These are phyloP conservation scores for Siniperca scherzeri DNA, from an alignment of 2,797 vertebrate genomes.

Conservation along the genomic window DNA sequence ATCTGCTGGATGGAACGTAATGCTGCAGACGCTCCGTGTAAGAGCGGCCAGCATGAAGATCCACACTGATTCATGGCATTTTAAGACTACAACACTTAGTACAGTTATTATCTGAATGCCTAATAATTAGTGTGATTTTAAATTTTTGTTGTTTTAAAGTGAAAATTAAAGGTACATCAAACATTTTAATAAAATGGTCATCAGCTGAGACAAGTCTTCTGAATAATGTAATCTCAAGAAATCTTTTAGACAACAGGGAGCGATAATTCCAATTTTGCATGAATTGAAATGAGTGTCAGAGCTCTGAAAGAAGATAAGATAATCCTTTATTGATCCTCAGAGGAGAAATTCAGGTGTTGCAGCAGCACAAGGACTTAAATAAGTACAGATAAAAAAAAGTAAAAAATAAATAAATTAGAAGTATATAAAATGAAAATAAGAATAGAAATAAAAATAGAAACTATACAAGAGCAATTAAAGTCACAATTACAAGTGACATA, in stretches of 20 bases:
- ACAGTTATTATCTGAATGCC: neutral
- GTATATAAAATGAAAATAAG: too few species aligned
- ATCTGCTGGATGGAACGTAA: conserved; percentile 31
- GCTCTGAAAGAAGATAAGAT: neutral
- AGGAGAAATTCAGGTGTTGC: neutral
- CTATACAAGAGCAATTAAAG: too few species aligned
- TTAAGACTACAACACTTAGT: neutral
- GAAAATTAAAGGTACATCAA: neutral
- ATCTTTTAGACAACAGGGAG: neutral
- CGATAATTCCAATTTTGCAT: neutral
- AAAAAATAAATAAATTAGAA: neutral
- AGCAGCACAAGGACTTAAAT: neutral
- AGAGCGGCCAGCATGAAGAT: neutral
- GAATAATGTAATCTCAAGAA: neutral
- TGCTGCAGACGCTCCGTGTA: neutral
- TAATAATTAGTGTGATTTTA: conserved; percentile 2
- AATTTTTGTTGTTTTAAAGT: neutral
- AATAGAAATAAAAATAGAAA: too few species aligned
- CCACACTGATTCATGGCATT: neutral
- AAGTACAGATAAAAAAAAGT: too few species aligned
- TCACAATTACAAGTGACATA: too few species aligned
- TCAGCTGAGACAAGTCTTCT: neutral
- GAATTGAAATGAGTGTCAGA: neutral
- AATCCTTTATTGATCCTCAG: neutral
- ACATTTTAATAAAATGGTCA: neutral